These are phyloP conservation scores for Tor tambroides DNA, from an alignment of 2,113 vertebrate species.

Conservation along the genomic window DNA sequence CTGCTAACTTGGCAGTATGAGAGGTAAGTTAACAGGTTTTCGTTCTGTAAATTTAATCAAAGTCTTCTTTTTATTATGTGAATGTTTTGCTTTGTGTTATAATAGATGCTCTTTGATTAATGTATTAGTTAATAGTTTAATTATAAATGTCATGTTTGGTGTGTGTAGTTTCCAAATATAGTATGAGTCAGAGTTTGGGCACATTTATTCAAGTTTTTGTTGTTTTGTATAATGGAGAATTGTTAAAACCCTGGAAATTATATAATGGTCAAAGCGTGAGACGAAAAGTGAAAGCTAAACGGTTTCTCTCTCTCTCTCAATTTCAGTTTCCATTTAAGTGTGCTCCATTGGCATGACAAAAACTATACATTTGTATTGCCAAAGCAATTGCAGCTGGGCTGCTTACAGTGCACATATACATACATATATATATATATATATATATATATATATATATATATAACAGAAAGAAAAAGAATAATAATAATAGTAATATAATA, in stretches of 20 bases:
- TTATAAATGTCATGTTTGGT: not conserved
- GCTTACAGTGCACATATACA: too few relatives aligned
- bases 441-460: too few relatives aligned
- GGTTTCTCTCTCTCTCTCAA: too few relatives aligned
- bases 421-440: too few relatives aligned
- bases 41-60: too few relatives aligned
- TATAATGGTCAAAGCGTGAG: not conserved
- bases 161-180: not conserved
- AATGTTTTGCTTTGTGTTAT: not conserved
- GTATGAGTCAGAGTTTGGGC: not conserved
- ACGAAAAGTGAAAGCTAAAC: too few relatives aligned
- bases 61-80: not conserved
- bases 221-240: not conserved
- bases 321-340: too few relatives aligned
- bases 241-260: not conserved
- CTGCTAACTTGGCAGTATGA: not conserved
- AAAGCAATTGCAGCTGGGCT: too few relatives aligned
- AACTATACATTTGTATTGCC: too few relatives aligned
- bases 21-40: not conserved
- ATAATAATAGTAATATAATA: too few relatives aligned
- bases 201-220: not conserved
- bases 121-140: not conserved
- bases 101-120: not conserved
- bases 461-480: too few relatives aligned
- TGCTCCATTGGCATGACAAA: too few relatives aligned